These are phyloP conservation scores for Silurus aristotelis DNA, from an alignment of 2,797 vertebrate genomes.

Conservation along the genomic window DNA sequence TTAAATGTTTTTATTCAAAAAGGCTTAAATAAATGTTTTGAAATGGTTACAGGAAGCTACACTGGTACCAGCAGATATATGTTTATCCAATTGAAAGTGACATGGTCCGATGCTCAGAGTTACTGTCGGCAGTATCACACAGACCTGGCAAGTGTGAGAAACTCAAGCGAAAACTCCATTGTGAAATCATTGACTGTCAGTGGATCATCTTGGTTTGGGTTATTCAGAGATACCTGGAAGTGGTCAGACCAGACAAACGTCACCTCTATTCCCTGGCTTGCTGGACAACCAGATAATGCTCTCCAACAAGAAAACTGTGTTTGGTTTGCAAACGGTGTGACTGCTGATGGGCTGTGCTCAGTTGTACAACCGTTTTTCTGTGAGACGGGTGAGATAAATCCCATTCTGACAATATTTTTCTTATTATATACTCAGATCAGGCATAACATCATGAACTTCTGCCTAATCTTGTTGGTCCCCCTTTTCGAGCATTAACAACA, in stretches of 20 bases:
- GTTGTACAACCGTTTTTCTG: no score
- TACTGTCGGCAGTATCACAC: conserved; percentile 11
- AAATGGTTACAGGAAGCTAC: background rate
- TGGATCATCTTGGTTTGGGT: background rate
- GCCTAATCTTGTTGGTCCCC: no score
- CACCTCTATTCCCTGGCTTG: background rate
- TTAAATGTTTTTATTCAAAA: background rate
- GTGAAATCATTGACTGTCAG: background rate
- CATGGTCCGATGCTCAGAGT: background rate
- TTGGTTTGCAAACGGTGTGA: background rate
- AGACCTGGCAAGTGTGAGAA: conserved; percentile 10
- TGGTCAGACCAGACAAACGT: background rate
- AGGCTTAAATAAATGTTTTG: background rate
- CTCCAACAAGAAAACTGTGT: background rate
- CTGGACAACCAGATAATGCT: background rate
- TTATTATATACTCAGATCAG: no score
- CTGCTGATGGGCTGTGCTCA: background rate
- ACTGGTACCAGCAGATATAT: background rate
- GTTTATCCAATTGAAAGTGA: background rate
- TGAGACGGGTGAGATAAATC: no score
- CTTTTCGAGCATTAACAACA: no score
- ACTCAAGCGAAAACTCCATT: background rate
- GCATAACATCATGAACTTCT: no score
- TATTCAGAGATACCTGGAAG: conserved; percentile 17
- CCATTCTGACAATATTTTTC: no score